Conservation (phyloP, 2,113 vertebrate genomes). For the Chloropsis cyanopogon region DNA sequence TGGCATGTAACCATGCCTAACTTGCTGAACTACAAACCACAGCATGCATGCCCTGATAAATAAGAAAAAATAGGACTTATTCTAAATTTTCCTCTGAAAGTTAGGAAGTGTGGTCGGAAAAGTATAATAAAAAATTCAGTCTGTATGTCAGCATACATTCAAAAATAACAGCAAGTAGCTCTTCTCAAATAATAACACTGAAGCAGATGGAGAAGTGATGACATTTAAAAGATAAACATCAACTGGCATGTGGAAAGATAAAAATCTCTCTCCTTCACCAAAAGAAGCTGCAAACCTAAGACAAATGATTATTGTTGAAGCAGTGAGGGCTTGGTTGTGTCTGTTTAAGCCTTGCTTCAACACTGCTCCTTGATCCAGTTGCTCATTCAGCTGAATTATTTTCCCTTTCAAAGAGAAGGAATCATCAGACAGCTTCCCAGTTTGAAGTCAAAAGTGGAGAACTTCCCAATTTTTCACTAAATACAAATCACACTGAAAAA, state of each 20-base stretch:
- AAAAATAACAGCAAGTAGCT: neutral
- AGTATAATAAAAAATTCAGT: neutral
- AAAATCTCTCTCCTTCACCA: neutral
- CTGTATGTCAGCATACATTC: neutral
- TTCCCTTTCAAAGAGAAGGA: neutral
- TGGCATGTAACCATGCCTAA: neutral
- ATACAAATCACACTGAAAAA: neutral
- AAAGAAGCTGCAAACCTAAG: neutral
- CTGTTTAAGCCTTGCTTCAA: neutral
- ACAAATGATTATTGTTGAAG: neutral
- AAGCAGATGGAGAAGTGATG: neutral
- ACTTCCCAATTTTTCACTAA: neutral
- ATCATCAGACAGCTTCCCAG: neutral
- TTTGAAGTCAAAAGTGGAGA: neutral
- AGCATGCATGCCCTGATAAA: neutral
- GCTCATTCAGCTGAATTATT: neutral
- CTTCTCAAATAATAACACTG: neutral
- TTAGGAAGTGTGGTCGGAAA: neutral
- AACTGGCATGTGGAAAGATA: neutral
- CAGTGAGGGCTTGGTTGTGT: neutral
- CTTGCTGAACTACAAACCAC: neutral
- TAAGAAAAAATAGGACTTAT: neutral
- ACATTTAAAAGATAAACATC: neutral
- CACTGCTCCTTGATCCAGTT: neutral
- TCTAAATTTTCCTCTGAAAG: neutral